Evolutionary conservation across 2,113 vertebrate species (phyloP), one percentile per base, ranked within the genome.

Genomic region (Ceuthmochares aereus): DNA sequence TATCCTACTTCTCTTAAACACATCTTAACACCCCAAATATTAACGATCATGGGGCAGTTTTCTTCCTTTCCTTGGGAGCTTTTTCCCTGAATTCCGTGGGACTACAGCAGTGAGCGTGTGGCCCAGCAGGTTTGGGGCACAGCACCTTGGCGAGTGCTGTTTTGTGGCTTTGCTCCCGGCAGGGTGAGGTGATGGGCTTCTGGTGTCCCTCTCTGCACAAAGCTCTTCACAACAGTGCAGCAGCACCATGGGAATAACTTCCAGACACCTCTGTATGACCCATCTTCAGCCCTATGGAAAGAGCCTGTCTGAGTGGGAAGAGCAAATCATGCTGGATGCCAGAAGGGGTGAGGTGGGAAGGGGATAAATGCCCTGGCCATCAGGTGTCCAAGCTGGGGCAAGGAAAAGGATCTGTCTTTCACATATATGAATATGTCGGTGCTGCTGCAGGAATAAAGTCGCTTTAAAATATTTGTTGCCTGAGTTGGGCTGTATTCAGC

Each of bases 31-130:
- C 3, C 8, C 10, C 17, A 43, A 58, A 14, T 40, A 36, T 54
- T 63, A 32, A 10, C 12, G 8, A 6, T 7, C 64, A 7, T 5
- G 25, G 12, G 49, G 30, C 27, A 49, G 2, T 58, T 84, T 86
- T 55, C 14, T 43, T 58, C 30, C 34, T 47, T 80, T 66, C 14
- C 16, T 43, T 80, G 59, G 45, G 68, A 40, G 4, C 34, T 63
- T 52, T 32, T 60, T 59, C 22, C 34, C 20, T 0, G 1, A 25
- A 43, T 37, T 60, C 4, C 12, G 7, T 0, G 7, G 21, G 17
- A 21, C 32, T 34, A 14, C 9, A 27, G 54, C 30, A 55, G 34
- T 5, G n/a, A 85, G 25, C 1, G 3, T 14, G 27, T 37, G 26
- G 26, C 30, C 22, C 29, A 25, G 51, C 12, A 14, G 0, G 2